Conservation (phyloP, 2,888 invertebrate species). For the Actias luna region DNA sequence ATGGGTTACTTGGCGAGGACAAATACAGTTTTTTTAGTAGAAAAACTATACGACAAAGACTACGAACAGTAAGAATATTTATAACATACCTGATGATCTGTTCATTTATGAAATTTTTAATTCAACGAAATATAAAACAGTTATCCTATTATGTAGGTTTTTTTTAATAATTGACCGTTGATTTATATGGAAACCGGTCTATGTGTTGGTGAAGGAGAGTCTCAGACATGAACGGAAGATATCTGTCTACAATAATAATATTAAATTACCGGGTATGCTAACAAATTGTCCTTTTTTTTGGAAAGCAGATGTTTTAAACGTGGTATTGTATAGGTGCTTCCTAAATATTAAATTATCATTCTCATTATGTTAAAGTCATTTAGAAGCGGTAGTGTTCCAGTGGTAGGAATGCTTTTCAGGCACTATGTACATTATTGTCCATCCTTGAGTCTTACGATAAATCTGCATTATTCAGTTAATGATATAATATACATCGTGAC, state of each 20-base stretch:
- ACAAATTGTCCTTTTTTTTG: slow-evolving; percentile 1
- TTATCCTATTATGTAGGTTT: slow-evolving; percentile 16
- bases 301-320: not conserved
- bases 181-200: slow-evolving; percentile 13
- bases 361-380: not conserved
- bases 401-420: too few species aligned
- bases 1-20: not conserved
- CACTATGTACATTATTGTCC: too few species aligned
- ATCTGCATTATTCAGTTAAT: too few species aligned
- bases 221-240: slow-evolving; percentile 1
- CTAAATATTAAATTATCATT: not conserved
- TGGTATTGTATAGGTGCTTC: not conserved
- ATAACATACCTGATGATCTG: slow-evolving; percentile 23
- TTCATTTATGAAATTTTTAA: slow-evolving; percentile 22
- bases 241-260: not conserved
- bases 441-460: too few species aligned
- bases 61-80: slow-evolving; percentile 9
- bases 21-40: not conserved
- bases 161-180: slow-evolving; percentile 15
- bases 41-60: not conserved
- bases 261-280: not conserved
- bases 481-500: too few species aligned
- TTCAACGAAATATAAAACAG: slow-evolving; percentile 22
- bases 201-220: not conserved
- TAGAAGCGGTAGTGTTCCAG: too few species aligned